Base-by-base conservation (phyloP, 2,113 vertebrate species). In the Ia io region DNA sequence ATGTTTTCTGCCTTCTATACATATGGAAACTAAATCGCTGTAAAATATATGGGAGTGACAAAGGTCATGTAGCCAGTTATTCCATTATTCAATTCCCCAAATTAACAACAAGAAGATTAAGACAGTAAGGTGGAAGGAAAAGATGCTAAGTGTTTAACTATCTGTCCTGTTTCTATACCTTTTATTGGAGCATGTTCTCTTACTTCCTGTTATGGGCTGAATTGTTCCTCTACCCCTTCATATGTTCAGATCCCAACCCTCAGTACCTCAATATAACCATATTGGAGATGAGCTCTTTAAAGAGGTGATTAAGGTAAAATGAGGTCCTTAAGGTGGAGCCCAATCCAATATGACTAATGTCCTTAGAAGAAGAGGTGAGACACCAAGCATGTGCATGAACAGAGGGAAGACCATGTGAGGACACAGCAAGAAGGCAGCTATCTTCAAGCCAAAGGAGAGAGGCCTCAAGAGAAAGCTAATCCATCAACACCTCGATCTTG, bases 221-320 rank as follows among this genome's bases (percentile, higher is more conserved):
- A 67, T 30, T 59, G 37, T 40, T 3, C 4, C 22, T 9, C 4
- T 2, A 2, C 0, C 37, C 13, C 6, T 37, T 80, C 16, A 23
- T 77, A 28, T 14, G 30, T 40, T 56, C 2, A 84, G 56, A 9
- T 71, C 20, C 1, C 20, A 84, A 61, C 0, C 13, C 22, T 84
- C 11, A 28, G 51, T 17, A 37, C 51, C 23, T 85, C 7, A 71
- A 5, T 2, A 5, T 42, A 79, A 80, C 8, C 59, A 5, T 37
- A 32, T 67, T 77, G 22, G 25, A 78, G 73, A 63, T 23, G 85
- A 87, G 11, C 1, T 78, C 37, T 93, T 91, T 79, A 91, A 74
- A 92, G 35, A 65, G 20, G 12, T 30, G 5, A 76, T 49, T 71
- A 42, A 67, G 23, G 76, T 25, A 73, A 92, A 84, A 65, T 53